Evolutionary conservation across 2,113 vertebrate species (phyloP).

Genomic region (Plecturocebus donacophilus): DNA sequence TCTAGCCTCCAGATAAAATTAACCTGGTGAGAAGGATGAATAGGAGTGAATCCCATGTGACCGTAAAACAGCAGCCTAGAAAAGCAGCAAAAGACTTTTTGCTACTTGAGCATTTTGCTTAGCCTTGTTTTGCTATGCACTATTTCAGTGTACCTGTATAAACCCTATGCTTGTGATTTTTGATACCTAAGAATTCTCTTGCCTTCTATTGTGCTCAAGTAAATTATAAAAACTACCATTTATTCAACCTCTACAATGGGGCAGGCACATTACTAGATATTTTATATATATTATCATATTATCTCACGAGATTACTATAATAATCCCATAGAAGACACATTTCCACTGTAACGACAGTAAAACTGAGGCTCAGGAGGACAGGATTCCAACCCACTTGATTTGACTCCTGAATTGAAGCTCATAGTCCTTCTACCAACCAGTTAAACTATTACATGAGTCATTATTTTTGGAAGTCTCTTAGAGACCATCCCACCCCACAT

Average conservation of each 20-base stretch:
- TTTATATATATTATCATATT: background rate
- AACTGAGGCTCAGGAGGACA: background rate
- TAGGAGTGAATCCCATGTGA: background rate
- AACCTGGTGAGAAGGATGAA: background rate
- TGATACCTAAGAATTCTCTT: background rate
- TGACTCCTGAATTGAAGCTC: background rate
- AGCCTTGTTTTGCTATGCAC: background rate
- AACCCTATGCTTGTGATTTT: background rate
- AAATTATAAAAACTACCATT: background rate
- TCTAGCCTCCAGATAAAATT: background rate
- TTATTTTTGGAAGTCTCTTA: background rate
- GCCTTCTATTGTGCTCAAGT: background rate
- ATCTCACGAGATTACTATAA: background rate
- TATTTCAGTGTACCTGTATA: background rate
- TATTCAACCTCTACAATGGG: background rate
- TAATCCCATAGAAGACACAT: background rate
- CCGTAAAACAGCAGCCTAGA: background rate
- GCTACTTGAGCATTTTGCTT: background rate
- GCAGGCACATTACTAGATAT: background rate
- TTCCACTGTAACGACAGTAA: slow-evolving; percentile 2
- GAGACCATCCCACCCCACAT: background rate
- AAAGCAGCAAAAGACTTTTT: background rate
- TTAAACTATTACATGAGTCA: background rate
- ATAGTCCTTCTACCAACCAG: background rate
- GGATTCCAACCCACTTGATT: background rate